A percentile compares a stretch with the other conserved stretches of the same genome.
Conservation (phyloP, 1,140 invertebrate genomes). For the Nephotettix cincticeps region DNA sequence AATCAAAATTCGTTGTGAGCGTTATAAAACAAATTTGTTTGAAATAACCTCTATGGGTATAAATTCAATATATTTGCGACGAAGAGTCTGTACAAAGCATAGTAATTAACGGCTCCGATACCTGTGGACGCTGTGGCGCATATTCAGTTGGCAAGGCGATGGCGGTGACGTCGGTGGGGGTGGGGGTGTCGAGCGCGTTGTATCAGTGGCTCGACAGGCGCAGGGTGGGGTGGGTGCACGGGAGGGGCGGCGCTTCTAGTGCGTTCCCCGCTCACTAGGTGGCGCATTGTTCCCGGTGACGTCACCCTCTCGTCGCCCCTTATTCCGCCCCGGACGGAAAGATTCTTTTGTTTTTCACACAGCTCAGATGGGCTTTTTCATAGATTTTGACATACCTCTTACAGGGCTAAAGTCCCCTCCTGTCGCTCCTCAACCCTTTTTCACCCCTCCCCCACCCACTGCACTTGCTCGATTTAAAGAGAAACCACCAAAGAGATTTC, state of each 20-base stretch:
- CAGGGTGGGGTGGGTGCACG: neutral
- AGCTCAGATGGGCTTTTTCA: constrained; percentile 25
- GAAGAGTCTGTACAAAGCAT: too few relatives aligned
- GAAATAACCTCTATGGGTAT: too few relatives aligned
- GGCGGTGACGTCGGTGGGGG: too few relatives aligned
- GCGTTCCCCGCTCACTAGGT: constrained; percentile 9
- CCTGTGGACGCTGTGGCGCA: too few relatives aligned
- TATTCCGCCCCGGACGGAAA: constrained; percentile 7
- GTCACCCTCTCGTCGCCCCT: constrained; percentile 10
- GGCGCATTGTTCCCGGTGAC: constrained; percentile 20
- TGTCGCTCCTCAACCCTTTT: neutral
- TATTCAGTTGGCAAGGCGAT: too few relatives aligned
- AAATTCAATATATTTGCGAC: too few relatives aligned
- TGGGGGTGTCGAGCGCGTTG: too few relatives aligned
- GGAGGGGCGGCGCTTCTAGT: neutral
- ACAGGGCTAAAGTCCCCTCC: constrained; percentile 1
- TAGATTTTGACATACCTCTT: constrained; percentile 25
- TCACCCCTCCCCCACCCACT: neutral
- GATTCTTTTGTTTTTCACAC: constrained; percentile 20
- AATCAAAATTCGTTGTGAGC: too few relatives aligned
- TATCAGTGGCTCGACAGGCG: too few relatives aligned
- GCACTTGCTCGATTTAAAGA: constrained; percentile 14
- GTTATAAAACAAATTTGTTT: too few relatives aligned
- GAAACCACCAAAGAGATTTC: constrained; percentile 1
- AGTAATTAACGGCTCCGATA: too few relatives aligned